These are phyloP conservation scores for Miniopterus natalensis DNA, from an alignment of 2,113 vertebrate genomes.

Conservation along the genomic window DNA sequence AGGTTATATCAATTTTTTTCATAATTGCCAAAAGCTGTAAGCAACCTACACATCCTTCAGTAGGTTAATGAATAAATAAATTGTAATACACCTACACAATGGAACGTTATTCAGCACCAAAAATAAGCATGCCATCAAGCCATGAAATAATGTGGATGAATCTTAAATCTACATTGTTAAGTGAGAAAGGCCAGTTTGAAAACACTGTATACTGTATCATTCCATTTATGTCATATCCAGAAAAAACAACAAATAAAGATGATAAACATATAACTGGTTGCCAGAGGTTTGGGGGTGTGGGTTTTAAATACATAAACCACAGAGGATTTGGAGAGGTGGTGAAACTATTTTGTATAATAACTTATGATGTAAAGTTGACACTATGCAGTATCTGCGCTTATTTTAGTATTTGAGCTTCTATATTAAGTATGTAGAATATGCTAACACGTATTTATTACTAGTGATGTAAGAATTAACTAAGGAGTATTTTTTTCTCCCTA, in stretches of 20 bases:
- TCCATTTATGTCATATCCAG: background rate
- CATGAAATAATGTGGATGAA: background rate
- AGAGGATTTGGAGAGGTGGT: rapidly evolving
- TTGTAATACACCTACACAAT: background rate
- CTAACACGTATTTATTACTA: background rate
- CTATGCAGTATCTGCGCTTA: background rate
- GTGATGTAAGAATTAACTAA: background rate
- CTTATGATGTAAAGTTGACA: background rate
- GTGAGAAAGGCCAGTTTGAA: background rate
- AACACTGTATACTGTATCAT: background rate
- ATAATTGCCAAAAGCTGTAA: background rate
- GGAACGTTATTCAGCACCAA: background rate
- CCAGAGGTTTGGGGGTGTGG: background rate
- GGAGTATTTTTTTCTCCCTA: background rate
- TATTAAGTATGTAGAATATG: background rate
- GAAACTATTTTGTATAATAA: background rate
- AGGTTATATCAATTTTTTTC: background rate
- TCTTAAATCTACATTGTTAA: background rate
- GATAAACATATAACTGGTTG: background rate
- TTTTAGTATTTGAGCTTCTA: background rate
- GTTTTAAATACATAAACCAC: background rate
- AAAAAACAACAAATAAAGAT: background rate
- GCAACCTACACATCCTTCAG: background rate
- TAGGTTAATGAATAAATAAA: background rate
- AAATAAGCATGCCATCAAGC: background rate